Evolutionary conservation across 2,888 invertebrate species (phyloP).

Genomic region (Cataglyphis altisquamis): DNA sequence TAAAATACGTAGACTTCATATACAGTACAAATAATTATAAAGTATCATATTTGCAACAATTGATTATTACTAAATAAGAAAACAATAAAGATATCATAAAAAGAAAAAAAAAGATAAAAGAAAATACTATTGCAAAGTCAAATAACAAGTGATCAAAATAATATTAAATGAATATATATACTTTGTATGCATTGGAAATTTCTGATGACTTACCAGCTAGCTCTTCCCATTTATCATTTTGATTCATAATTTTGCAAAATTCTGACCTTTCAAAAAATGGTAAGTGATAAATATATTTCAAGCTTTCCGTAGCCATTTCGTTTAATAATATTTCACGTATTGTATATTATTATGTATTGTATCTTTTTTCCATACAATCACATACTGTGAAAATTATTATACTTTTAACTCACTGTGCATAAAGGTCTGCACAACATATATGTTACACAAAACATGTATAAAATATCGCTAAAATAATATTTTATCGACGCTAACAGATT

Average conservation of each 20-base stretch:
- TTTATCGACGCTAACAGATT: neutral
- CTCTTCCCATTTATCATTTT: constrained; percentile 93
- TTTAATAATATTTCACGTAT: neutral
- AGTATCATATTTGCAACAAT: neutral
- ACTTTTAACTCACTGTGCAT: neutral
- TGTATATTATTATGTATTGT: neutral
- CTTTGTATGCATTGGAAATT: neutral
- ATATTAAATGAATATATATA: neutral
- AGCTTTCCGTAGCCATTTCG: constrained; percentile 38
- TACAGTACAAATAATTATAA: neutral
- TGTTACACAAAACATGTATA: neutral
- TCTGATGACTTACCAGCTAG: constrained; percentile 88
- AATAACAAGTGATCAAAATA: neutral
- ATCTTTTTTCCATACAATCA: neutral
- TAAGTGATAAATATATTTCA: constrained; percentile 90
- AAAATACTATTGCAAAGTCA: neutral
- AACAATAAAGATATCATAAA: neutral
- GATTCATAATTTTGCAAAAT: constrained; percentile 92
- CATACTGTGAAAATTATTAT: neutral
- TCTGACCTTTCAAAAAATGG: constrained; percentile 90
- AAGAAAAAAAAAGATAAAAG: neutral
- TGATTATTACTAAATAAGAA: neutral
- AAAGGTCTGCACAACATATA: neutral
- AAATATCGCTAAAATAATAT: neutral
- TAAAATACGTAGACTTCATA: neutral